phyloP scores from a whole-genome alignment of 2,113 vertebrate genomes.

The Neotragus pygmaeus region DNA sequence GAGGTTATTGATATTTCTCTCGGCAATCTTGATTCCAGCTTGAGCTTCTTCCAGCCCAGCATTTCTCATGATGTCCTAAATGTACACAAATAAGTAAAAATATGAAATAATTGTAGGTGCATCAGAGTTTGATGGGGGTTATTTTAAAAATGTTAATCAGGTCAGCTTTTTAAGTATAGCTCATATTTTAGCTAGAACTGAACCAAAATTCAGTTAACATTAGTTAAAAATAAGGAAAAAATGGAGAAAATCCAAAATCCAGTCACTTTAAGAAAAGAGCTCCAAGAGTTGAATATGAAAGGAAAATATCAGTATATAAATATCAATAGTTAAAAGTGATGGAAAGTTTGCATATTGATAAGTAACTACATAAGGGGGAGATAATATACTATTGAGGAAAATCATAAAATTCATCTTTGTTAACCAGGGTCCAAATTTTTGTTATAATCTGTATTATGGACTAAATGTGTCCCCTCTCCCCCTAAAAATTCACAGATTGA shows the following conservation, averaged over 20 bases:
- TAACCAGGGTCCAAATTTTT: not conserved
- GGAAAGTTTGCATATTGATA: not conserved
- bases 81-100: not conserved
- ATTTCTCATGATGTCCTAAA: not conserved
- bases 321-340: not conserved
- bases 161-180: constrained; percentile 27
- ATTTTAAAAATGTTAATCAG: constrained; percentile 15
- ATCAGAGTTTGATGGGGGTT: not conserved
- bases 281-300: not conserved
- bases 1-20: no score
- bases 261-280: not conserved
- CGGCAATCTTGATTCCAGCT: no score
- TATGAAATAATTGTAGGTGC: constrained; percentile 1
- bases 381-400: not conserved
- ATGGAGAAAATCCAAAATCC: not conserved
- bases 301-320: not conserved
- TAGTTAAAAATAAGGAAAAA: not conserved
- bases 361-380: not conserved
- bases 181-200: constrained; percentile 52
- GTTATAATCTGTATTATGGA: not conserved
- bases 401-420: not conserved
- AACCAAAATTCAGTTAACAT: constrained; percentile 48
- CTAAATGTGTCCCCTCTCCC: not conserved
- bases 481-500: not conserved
- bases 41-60: no score